Conservation (phyloP, 2,797 vertebrate species). For the Phoebastria nigripes region DNA sequence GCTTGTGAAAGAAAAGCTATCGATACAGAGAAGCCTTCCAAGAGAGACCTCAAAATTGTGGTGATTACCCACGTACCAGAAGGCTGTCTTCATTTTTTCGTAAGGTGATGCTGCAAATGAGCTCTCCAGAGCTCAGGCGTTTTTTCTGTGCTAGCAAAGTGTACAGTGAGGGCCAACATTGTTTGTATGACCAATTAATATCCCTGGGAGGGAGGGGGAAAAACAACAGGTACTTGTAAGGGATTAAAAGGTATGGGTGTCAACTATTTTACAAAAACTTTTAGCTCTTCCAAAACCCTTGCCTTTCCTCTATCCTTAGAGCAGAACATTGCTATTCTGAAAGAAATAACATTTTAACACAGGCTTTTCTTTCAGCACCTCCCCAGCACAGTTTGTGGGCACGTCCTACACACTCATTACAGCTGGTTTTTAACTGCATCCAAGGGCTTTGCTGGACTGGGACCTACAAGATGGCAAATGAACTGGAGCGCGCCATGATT, state of each 20-base stretch:
- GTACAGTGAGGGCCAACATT: accelerated
- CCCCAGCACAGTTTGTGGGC: neutral
- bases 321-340: neutral
- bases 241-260: neutral
- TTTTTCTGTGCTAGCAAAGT: neutral
- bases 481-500: accelerated
- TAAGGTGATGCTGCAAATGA: neutral
- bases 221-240: neutral
- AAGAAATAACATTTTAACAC: neutral
- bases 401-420: neutral
- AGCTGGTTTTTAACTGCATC: neutral
- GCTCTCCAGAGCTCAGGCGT: neutral
- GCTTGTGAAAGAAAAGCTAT: neutral
- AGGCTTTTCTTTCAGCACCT: neutral
- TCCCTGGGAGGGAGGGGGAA: accelerated
- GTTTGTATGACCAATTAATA: neutral
- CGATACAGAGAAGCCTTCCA: neutral
- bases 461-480: neutral
- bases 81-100: neutral
- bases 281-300: neutral
- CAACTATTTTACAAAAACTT: neutral
- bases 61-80: accelerated
- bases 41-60: neutral
- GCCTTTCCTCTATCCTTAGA: neutral
- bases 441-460: neutral